phyloP scores from a whole-genome alignment of 2,113 vertebrate species.

The Chlorodrepanis virens region DNA sequence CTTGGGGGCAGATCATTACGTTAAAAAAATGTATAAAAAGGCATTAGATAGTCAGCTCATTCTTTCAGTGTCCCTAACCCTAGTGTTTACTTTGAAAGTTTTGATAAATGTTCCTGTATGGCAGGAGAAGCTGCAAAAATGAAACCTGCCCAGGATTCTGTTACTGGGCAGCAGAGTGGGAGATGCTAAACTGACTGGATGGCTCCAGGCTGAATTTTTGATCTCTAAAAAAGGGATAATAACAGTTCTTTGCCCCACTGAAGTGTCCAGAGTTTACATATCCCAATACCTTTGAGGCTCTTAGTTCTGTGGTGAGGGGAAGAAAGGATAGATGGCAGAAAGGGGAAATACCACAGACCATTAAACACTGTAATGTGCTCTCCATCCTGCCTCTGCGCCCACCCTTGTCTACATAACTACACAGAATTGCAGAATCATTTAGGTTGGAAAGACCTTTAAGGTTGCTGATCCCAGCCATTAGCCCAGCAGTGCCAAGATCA shows the following conservation, averaged over 20 bases:
- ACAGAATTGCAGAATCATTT: neutral
- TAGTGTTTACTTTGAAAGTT: neutral
- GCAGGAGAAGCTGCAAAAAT: neutral
- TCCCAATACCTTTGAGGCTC: neutral
- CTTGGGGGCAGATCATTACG: neutral
- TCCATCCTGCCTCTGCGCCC: neutral
- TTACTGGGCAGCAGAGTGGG: neutral
- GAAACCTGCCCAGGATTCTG: neutral
- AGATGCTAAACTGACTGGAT: fast-evolving
- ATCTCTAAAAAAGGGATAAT: neutral
- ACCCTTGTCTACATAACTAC: neutral
- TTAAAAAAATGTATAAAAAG: neutral
- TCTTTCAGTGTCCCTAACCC: neutral
- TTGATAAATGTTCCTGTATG: neutral
- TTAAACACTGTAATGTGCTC: neutral
- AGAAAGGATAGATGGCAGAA: neutral
- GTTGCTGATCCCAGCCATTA: neutral
- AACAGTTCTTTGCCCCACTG: neutral
- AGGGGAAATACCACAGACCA: fast-evolving
- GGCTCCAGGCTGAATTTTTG: neutral
- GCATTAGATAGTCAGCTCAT: neutral
- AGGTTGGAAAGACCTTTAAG: neutral
- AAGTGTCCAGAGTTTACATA: neutral
- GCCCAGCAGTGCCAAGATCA: neutral
- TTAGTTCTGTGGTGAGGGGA: neutral